Conservation (phyloP, 2,888 invertebrate species). For the Tillus elongatus region DNA sequence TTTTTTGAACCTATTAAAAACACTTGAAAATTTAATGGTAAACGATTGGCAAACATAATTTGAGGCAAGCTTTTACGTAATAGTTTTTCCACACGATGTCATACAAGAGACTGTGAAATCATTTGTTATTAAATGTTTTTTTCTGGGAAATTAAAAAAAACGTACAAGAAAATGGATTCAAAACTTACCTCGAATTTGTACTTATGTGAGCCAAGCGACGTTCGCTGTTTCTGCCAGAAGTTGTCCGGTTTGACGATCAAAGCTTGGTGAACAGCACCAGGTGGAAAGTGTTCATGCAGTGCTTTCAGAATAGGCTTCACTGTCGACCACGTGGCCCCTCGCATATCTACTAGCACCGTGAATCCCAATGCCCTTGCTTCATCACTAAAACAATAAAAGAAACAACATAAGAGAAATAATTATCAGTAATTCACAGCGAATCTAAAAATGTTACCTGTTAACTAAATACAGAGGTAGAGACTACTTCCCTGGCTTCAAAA, state of each 20-base stretch:
- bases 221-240: constrained; percentile 99
- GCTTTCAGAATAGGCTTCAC: constrained; percentile 97
- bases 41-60: too few relatives aligned
- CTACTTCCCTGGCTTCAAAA: too few relatives aligned
- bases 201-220: constrained; percentile 93
- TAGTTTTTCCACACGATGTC: too few relatives aligned
- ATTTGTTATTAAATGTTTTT: too few relatives aligned
- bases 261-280: constrained; percentile 82
- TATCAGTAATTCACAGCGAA: background rate
- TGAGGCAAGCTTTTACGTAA: too few relatives aligned
- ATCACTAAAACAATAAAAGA: constrained; percentile 54
- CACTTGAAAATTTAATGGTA: too few relatives aligned
- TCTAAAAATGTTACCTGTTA: background rate
- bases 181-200: constrained; percentile 95
- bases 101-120: too few relatives aligned
- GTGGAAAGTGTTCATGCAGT: constrained; percentile 90
- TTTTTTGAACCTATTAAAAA: too few relatives aligned
- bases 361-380: constrained; percentile 82
- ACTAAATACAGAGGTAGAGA: too few relatives aligned
- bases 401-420: background rate
- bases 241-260: constrained; percentile 98
- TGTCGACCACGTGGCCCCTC: constrained; percentile 91
- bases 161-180: background rate
- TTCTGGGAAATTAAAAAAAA: constrained; percentile 4
- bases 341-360: constrained; percentile 95